Conservation (phyloP, 2,797 vertebrate genomes). For the Choloepus didactylus region DNA sequence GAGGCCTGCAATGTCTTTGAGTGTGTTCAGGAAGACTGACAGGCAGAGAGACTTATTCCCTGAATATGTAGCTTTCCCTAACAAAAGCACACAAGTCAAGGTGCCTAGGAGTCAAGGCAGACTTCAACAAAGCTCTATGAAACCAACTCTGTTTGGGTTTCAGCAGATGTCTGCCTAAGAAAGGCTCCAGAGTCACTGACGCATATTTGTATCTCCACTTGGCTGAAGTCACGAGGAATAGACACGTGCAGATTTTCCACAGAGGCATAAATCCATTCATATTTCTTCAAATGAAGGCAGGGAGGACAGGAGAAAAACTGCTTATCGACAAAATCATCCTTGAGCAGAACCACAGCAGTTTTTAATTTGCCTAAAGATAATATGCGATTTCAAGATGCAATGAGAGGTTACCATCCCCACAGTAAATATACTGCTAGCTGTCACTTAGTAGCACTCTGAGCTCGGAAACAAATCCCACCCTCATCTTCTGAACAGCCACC, state of each 20-base stretch:
- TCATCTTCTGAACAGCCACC: not conserved
- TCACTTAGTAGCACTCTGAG: not conserved
- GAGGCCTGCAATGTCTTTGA: not conserved
- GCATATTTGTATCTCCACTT: conserved; percentile 54
- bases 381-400: not conserved
- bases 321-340: not conserved
- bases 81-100: rapidly evolving
- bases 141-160: conserved; percentile 55
- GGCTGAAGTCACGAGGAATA: conserved; percentile 62
- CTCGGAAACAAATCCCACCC: not conserved
- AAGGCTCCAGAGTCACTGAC: conserved; percentile 54
- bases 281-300: conserved; percentile 10
- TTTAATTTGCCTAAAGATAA: conserved; percentile 69
- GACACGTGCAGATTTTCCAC: not conserved
- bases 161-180: conserved; percentile 62
- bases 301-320: not conserved
- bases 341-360: not conserved
- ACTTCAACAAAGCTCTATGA: conserved; percentile 28
- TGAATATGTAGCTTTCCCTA: not conserved
- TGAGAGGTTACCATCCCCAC: not conserved
- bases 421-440: not conserved
- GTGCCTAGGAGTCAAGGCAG: not conserved
- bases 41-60: not conserved
- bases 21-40: not conserved
- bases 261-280: conserved; percentile 36